Conservation (phyloP, 2,797 vertebrate genomes). For the Malacoraja senta region DNA sequence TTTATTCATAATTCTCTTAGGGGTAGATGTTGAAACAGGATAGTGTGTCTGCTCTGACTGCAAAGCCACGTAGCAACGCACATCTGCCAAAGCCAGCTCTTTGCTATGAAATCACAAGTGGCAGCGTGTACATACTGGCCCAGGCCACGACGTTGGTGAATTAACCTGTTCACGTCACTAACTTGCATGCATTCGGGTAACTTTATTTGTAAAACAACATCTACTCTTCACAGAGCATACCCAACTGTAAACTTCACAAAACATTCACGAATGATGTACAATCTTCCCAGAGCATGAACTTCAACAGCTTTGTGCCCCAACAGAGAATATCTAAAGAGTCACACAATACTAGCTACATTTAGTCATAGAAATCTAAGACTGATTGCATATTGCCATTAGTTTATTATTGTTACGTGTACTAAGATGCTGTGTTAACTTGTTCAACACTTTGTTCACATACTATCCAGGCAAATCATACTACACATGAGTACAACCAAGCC, state of each 20-base stretch:
- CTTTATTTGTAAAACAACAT: background rate
- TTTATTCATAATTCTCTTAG: background rate
- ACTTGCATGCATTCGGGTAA: background rate
- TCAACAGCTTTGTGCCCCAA: background rate
- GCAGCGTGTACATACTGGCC: background rate
- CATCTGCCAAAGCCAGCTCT: background rate
- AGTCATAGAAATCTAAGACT: background rate
- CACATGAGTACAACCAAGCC: too few relatives aligned
- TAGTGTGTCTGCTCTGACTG: background rate
- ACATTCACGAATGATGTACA: background rate
- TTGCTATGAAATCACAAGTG: background rate
- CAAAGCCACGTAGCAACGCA: background rate
- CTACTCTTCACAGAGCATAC: background rate
- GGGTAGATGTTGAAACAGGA: background rate
- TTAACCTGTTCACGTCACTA: too few relatives aligned
- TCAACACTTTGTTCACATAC: too few relatives aligned
- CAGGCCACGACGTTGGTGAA: too few relatives aligned
- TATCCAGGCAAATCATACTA: too few relatives aligned
- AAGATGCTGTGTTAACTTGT: too few relatives aligned
- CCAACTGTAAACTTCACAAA: background rate
- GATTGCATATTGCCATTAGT: background rate
- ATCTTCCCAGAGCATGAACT: background rate
- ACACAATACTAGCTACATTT: background rate
- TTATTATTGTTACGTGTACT: too few relatives aligned
- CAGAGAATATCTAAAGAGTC: background rate